Conservation (phyloP, 2,888 invertebrate genomes). For the Polyploca ridens region DNA sequence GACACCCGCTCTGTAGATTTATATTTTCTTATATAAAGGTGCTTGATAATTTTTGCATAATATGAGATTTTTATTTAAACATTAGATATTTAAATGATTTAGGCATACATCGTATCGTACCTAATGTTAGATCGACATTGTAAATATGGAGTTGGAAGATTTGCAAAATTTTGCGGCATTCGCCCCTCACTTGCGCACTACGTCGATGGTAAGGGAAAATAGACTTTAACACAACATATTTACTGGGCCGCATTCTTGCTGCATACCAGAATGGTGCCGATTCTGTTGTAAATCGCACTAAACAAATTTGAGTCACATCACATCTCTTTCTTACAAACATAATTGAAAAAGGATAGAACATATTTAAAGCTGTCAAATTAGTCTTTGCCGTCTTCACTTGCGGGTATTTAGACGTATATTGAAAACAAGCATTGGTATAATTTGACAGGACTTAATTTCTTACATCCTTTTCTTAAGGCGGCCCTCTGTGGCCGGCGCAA, state of each 20-base stretch:
- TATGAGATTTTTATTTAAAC: conserved; percentile 56
- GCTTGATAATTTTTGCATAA: conserved; percentile 53
- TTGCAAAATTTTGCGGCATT: neutral
- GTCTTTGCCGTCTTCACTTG: no score
- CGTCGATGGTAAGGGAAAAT: neutral
- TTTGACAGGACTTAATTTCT: no score
- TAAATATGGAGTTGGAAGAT: conserved; percentile 34
- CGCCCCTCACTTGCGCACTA: conserved; percentile 5
- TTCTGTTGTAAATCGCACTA: no score
- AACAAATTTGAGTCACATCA: no score
- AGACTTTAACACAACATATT: conserved; percentile 1
- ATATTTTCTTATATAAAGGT: conserved; percentile 47
- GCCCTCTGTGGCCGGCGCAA: no score
- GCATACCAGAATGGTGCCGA: no score
- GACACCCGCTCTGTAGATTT: conserved; percentile 29
- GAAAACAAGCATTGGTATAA: no score
- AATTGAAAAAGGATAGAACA: no score
- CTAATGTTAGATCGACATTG: conserved; percentile 24
- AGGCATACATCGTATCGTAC: conserved; percentile 16
- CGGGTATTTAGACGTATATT: no score
- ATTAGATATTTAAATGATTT: conserved; percentile 22
- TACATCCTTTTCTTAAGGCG: no score
- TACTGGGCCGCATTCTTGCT: neutral
- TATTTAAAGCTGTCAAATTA: no score
- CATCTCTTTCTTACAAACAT: no score